Percentiles rank a stretch among this genome's conserved stretches.
Evolutionary conservation across 2,888 invertebrate genomes (phyloP).

Genomic region (Pollenia griseotomentosa): DNA sequence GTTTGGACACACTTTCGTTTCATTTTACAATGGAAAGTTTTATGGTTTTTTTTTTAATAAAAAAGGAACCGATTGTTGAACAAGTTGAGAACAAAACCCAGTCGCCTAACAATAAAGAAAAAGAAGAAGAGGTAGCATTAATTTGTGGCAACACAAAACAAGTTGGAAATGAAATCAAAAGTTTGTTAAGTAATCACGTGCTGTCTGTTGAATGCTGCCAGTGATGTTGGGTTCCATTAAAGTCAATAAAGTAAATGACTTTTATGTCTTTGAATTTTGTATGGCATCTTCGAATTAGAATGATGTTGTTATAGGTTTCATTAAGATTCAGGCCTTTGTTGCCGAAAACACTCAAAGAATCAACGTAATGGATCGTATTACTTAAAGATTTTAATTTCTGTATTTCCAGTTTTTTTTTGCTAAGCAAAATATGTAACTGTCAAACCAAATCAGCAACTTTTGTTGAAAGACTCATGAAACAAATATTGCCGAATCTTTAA

Average conservation of each 20-base stretch:
- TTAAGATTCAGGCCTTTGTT: too few species aligned
- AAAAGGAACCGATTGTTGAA: slow-evolving; percentile 10
- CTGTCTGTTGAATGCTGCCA: neutral
- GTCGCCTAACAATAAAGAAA: slow-evolving; percentile 27
- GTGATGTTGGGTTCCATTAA: too few species aligned
- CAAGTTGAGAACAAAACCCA: slow-evolving; percentile 15
- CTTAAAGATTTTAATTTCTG: too few species aligned
- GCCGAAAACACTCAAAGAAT: too few species aligned
- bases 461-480: too few species aligned
- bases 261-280: neutral
- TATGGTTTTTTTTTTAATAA: neutral
- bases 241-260: too few species aligned
- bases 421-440: too few species aligned
- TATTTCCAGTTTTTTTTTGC: too few species aligned
- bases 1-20: neutral
- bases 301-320: neutral
- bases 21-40: slow-evolving; percentile 28
- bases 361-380: too few species aligned
- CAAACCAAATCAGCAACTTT: too few species aligned
- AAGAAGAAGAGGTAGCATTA: neutral
- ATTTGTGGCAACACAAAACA: slow-evolving; percentile 40
- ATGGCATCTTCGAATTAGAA: neutral
- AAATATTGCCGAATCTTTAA: too few species aligned
- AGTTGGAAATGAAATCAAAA: slow-evolving; percentile 68
- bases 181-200: slow-evolving; percentile 62